Percentiles rank a stretch among this genome's conserved stretches.
Evolutionary conservation across 2,797 vertebrate species (phyloP).

Genomic region (Phoebastria nigripes): DNA sequence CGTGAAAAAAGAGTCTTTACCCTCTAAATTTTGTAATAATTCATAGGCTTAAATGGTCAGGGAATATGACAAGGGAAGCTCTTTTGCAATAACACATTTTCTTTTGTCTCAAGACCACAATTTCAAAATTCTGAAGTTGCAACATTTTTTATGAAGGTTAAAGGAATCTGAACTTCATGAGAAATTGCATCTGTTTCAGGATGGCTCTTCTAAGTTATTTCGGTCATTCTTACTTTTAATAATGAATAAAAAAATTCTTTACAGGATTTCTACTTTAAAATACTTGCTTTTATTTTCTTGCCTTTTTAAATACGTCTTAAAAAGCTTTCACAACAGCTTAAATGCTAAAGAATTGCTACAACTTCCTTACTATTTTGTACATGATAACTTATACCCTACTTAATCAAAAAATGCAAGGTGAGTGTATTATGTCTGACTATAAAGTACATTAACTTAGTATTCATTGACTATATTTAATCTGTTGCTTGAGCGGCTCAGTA

Average conservation of each 20-base stretch:
- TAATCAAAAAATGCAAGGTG: neutral
- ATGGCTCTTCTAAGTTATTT: neutral
- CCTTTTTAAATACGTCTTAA: fast-evolving
- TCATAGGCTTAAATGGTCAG: neutral
- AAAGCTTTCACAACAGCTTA: neutral
- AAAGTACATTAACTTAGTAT: neutral
- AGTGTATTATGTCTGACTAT: neutral
- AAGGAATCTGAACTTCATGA: neutral
- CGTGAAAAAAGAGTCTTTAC: neutral
- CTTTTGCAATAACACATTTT: slow-evolving; percentile 8
- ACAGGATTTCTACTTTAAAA: neutral
- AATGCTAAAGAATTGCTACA: neutral
- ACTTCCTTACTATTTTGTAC: neutral
- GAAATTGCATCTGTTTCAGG: neutral
- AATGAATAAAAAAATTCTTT: neutral
- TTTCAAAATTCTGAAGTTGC: slow-evolving; percentile 35
- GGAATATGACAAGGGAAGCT: neutral
- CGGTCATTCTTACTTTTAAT: neutral
- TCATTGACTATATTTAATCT: slow-evolving; percentile 4
- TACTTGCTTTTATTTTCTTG: neutral
- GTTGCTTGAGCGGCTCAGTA: slow-evolving; percentile 15
- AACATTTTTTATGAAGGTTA: slow-evolving; percentile 11
- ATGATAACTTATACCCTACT: neutral
- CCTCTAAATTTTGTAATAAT: neutral
- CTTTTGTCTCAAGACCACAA: neutral